Conservation (phyloP, 2,113 vertebrate genomes). For the Baryphthengus martii region DNA sequence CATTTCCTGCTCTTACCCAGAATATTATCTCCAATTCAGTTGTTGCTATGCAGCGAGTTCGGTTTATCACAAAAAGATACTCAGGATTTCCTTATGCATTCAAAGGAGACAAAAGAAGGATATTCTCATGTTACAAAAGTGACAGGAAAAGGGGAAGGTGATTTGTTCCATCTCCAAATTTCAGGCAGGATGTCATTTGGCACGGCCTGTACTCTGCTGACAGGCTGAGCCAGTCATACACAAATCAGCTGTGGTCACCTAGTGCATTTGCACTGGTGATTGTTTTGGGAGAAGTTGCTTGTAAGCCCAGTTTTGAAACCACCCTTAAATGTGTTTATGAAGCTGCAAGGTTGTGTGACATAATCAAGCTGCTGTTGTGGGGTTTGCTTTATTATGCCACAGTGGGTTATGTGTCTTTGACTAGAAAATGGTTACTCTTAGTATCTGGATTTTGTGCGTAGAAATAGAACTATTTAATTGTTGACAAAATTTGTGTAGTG, state of each 20-base stretch:
- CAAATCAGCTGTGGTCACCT: neutral
- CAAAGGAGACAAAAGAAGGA: neutral
- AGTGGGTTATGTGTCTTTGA: no score
- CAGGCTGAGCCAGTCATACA: neutral
- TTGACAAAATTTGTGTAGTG: constrained; percentile 1
- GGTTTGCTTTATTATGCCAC: neutral
- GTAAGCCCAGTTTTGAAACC: neutral
- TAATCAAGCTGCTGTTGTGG: neutral
- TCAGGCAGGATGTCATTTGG: neutral
- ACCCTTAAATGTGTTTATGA: neutral
- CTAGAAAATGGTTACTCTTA: neutral
- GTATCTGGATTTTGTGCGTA: neutral
- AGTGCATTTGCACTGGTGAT: neutral
- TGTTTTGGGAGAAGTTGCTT: neutral
- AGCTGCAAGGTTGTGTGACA: neutral
- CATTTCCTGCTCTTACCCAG: neutral
- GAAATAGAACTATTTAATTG: neutral
- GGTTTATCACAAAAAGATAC: neutral
- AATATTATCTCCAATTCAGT: neutral
- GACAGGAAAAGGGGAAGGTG: neutral
- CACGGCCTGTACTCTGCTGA: fast-evolving
- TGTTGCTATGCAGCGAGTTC: neutral
- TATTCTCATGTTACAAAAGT: neutral
- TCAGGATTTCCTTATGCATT: neutral
- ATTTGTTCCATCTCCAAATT: neutral